A percentile compares a stretch with the other conserved stretches of the same genome.
These are phyloP conservation scores for Chiroxiphia lanceolata DNA, from an alignment of 2,797 vertebrate species.

Conservation along the genomic window DNA sequence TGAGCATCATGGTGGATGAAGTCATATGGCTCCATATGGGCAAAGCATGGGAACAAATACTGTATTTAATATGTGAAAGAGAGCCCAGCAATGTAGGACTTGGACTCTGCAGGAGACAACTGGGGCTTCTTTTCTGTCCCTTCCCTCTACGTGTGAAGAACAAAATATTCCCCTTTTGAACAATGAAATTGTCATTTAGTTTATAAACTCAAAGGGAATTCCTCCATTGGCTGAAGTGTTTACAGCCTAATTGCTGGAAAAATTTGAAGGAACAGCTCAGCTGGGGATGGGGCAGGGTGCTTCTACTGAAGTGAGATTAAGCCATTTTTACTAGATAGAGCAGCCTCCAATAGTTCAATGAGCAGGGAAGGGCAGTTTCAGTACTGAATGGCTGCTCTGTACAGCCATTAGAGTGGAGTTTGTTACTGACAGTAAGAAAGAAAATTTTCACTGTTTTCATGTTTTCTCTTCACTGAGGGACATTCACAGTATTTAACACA, in stretches of 20 bases:
- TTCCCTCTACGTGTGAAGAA: neutral
- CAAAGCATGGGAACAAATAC: neutral
- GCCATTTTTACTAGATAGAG: neutral
- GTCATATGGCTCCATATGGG: neutral
- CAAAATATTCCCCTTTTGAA: neutral
- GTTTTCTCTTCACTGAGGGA: neutral
- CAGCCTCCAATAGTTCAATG: neutral
- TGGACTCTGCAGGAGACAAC: neutral
- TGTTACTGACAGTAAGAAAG: neutral
- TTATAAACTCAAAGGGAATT: neutral
- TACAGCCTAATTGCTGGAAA: neutral
- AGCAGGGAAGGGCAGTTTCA: neutral
- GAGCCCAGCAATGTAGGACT: neutral
- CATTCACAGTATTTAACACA: neutral
- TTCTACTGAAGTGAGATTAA: neutral
- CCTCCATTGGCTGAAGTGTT: neutral
- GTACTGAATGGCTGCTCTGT: neutral
- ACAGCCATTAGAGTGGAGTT: neutral
- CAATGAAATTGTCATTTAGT: neutral
- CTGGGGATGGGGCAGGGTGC: neutral
- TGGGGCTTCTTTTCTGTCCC: neutral
- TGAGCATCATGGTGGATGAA: neutral
- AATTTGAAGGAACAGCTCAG: neutral
- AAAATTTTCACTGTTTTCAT: neutral
- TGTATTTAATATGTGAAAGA: neutral